A percentile compares a stretch with the other conserved stretches of the same genome.
These are phyloP conservation scores for Hypena proboscidalis DNA, from an alignment of 2,888 invertebrate genomes.

Conservation along the genomic window DNA sequence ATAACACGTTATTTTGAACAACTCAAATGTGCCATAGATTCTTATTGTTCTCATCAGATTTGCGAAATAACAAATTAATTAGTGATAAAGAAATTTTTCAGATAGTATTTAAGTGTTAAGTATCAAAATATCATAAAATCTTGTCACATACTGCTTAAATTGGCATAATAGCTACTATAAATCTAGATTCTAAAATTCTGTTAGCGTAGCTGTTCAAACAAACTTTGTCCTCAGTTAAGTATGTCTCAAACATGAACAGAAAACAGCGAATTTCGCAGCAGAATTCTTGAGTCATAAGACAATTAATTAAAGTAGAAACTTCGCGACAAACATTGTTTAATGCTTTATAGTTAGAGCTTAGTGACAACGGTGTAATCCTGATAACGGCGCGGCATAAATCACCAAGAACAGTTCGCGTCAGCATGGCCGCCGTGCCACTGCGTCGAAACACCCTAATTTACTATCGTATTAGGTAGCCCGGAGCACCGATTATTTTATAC, in stretches of 20 bases:
- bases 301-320: conserved; percentile 42
- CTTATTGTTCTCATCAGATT: too few relatives aligned
- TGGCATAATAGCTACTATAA: not conserved
- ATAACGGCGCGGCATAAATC: conserved; percentile 67
- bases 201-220: not conserved
- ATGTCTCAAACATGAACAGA: not conserved
- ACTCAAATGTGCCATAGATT: too few relatives aligned
- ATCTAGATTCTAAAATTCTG: not conserved
- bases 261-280: conserved; percentile 28
- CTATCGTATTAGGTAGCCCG: conserved; percentile 67
- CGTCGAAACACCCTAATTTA: conserved; percentile 74
- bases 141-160: too few relatives aligned
- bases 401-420: conserved; percentile 57
- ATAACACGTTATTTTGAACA: too few relatives aligned
- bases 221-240: not conserved
- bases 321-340: conserved; percentile 41
- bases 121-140: too few relatives aligned
- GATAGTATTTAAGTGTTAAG: too few relatives aligned
- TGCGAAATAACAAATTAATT: too few relatives aligned
- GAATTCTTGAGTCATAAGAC: conserved; percentile 37
- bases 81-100: too few relatives aligned
- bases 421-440: conserved; percentile 53
- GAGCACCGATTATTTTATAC: conserved; percentile 61
- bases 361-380: conserved; percentile 63
- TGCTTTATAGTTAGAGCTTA: conserved; percentile 55